Conservation (phyloP, 2,888 invertebrate genomes). For the Patella ulyssiponensis region DNA sequence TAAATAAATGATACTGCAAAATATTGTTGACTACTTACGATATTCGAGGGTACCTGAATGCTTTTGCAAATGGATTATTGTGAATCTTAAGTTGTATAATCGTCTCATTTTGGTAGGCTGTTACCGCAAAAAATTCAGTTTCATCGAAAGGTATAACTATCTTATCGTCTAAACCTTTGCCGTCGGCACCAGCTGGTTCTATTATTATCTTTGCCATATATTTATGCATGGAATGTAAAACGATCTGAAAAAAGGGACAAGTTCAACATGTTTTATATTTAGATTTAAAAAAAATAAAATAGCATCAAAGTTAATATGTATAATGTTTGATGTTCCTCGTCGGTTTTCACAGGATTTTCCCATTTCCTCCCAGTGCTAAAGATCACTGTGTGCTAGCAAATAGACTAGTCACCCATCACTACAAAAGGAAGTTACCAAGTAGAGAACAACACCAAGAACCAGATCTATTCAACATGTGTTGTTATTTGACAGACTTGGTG, state of each 20-base stretch:
- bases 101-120: conserved; percentile 54
- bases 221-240: conserved; percentile 57
- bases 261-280: too few relatives aligned
- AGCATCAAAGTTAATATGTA: background rate
- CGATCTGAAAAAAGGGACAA: conserved; percentile 40
- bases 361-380: too few relatives aligned
- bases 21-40: too few relatives aligned
- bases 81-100: conserved; percentile 56
- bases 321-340: too few relatives aligned
- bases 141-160: conserved; percentile 43
- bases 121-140: conserved; percentile 53
- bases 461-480: too few relatives aligned
- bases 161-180: conserved; percentile 4
- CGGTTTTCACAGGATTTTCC: too few relatives aligned
- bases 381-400: too few relatives aligned
- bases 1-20: too few relatives aligned
- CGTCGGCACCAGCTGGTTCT: conserved; percentile 32
- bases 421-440: too few relatives aligned
- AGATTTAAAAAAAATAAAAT: background rate
- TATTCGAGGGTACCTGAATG: conserved; percentile 42
- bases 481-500: too few relatives aligned
- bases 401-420: too few relatives aligned
- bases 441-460: too few relatives aligned
- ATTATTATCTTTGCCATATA: conserved; percentile 44
- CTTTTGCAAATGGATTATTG: conserved; percentile 59